Evolutionary conservation across 2,888 invertebrate genomes (phyloP).

Genomic region (Bombylius major): DNA sequence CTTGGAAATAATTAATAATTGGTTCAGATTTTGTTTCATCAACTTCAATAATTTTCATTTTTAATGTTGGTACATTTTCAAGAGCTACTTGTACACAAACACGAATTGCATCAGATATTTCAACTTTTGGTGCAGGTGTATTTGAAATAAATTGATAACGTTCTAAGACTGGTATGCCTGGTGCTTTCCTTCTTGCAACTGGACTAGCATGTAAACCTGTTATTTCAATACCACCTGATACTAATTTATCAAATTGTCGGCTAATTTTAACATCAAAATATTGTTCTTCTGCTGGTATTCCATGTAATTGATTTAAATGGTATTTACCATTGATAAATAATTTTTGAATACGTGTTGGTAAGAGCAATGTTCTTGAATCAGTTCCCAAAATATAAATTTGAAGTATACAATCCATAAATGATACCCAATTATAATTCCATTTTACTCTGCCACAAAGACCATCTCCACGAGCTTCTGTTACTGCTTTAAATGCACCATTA

Average conservation of each 20-base stretch:
- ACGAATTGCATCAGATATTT: constrained; percentile 41
- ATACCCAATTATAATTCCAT: constrained; percentile 78
- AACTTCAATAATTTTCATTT: constrained; percentile 49
- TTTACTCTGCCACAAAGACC: constrained; percentile 32
- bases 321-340: constrained; percentile 53
- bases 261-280: constrained; percentile 28
- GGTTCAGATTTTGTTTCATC: constrained; percentile 39
- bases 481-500: constrained; percentile 28
- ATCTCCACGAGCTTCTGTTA: constrained; percentile 27
- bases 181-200: constrained; percentile 53
- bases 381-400: constrained; percentile 64
- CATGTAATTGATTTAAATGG: constrained; percentile 42
- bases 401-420: constrained; percentile 80
- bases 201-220: constrained; percentile 63
- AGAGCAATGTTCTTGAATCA: constrained; percentile 53
- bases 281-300: constrained; percentile 26
- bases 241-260: constrained; percentile 28
- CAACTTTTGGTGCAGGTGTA: constrained; percentile 24
- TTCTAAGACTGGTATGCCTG: constrained; percentile 65
- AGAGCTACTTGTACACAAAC: constrained; percentile 54
- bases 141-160: constrained; percentile 61
- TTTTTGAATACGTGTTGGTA: constrained; percentile 63
- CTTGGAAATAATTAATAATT: constrained; percentile 42
- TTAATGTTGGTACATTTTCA: constrained; percentile 53
- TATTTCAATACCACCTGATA: constrained; percentile 65